Percentiles rank a stretch among this genome's conserved stretches.
phyloP scores from a whole-genome alignment of 2,888 invertebrate species.

The Phalera bucephala region DNA sequence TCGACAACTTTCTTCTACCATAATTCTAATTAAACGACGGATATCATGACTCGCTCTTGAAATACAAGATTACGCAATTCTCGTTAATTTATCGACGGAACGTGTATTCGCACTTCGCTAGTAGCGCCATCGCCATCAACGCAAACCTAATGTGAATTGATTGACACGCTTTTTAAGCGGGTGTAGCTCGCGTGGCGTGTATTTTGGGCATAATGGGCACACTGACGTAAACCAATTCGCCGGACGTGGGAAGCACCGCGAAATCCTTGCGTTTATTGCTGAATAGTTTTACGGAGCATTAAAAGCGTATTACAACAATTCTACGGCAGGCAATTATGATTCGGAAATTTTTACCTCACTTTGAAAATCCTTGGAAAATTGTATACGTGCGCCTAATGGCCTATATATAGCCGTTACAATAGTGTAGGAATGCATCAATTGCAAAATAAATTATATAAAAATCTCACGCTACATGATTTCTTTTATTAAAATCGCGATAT shows the following conservation, averaged over 20 bases:
- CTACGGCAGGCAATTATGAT: slow-evolving; percentile 23
- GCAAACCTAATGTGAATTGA: slow-evolving; percentile 63
- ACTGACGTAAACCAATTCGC: slow-evolving; percentile 72
- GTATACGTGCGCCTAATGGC: slow-evolving; percentile 8
- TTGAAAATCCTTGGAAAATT: slow-evolving; percentile 19
- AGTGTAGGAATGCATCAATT: slow-evolving; percentile 56
- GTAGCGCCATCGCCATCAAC: slow-evolving; percentile 48
- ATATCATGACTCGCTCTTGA: slow-evolving; percentile 17
- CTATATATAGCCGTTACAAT: slow-evolving; percentile 29
- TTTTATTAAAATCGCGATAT: slow-evolving; percentile 75
- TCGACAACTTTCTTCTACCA: slow-evolving; percentile 29
- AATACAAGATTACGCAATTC: slow-evolving; percentile 17
- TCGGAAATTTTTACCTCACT: slow-evolving; percentile 11
- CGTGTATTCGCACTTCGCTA: slow-evolving; percentile 35
- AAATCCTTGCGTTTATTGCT: slow-evolving; percentile 55
- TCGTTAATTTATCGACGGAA: slow-evolving; percentile 26
- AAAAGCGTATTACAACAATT: slow-evolving; percentile 38
- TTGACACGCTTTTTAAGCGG: slow-evolving; percentile 70
- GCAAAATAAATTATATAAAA: slow-evolving; percentile 69
- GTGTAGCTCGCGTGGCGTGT: slow-evolving; percentile 58
- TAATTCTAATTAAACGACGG: slow-evolving; percentile 37
- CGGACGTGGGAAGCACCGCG: slow-evolving; percentile 61
- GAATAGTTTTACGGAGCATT: slow-evolving; percentile 53
- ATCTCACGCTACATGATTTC: slow-evolving; percentile 78
- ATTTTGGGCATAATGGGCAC: slow-evolving; percentile 70